Evolutionary conservation across 2,888 invertebrate species (phyloP).

Genomic region (Callosobruchus maculatus): DNA sequence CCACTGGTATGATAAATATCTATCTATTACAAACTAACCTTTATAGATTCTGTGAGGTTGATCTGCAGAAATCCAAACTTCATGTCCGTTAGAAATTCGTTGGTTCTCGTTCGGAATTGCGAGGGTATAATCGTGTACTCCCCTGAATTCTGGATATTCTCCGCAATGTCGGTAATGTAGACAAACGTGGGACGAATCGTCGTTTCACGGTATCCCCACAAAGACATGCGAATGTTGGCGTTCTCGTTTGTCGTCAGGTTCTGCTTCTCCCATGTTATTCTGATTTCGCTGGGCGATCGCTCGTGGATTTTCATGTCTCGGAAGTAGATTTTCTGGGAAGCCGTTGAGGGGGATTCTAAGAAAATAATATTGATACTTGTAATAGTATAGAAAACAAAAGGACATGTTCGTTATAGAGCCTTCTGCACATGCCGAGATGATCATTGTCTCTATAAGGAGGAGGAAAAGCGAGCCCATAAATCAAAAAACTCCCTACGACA

Average conservation of each 20-base stretch:
- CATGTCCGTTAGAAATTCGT: constrained; percentile 67
- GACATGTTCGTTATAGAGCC: no score
- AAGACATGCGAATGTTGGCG: constrained; percentile 72
- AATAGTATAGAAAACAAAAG: no score
- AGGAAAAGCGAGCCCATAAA: no score
- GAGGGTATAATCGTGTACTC: constrained; percentile 70
- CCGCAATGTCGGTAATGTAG: constrained; percentile 73
- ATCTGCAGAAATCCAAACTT: constrained; percentile 86
- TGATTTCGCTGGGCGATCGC: constrained; percentile 68
- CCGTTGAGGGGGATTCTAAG: constrained; percentile 83
- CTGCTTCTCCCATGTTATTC: constrained; percentile 78
- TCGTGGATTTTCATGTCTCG: constrained; percentile 69
- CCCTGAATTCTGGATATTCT: constrained; percentile 53
- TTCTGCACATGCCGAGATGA: no score
- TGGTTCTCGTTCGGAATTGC: constrained; percentile 67
- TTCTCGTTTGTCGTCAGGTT: constrained; percentile 80
- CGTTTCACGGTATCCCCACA: constrained; percentile 88
- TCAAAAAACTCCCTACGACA: no score
- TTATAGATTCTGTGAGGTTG: constrained; percentile 73
- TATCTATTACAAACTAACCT: constrained; percentile 7
- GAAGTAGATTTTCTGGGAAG: constrained; percentile 82
- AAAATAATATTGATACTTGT: neutral
- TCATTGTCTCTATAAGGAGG: no score
- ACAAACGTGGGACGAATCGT: constrained; percentile 77
- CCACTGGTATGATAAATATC: neutral